Base-by-base conservation (phyloP, 2,888 invertebrate species). In the Ormia ochracea region DNA sequence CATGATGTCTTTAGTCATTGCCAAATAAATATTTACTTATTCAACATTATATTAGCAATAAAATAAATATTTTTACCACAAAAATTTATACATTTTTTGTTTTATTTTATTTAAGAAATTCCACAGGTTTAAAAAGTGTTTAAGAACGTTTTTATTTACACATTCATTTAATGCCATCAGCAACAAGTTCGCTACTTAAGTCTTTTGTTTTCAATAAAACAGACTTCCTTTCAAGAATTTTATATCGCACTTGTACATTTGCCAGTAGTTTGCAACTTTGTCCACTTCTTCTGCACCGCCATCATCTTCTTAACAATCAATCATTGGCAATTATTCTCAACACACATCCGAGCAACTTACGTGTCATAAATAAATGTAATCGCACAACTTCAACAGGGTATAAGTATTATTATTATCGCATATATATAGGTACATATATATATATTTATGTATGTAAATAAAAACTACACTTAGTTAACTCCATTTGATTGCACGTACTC, bases 401-500 rank as follows among this genome's bases (percentile, higher is more conserved):
- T 26, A 19, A 59, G 43, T 33, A 59, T 58, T 54, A 63, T 43
- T 58, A 31, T 31, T 7, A 28, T 50, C n/a, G n/a, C n/a, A n/a
- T n/a, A n/a, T n/a, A n/a, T n/a, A n/a, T n/a, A n/a, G n/a, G n/a
- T n/a, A n/a, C n/a, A n/a, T n/a, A n/a, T n/a, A n/a, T n/a, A n/a
- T n/a, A 41, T 48, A 48, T 52, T 54, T 52, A 21, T 56, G 21
- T 2, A n/a, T n/a, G n/a, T n/a, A n/a, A 50, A 10, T 10, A 45
- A 54, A 17, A 17, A 59, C 52, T 48, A 72, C 72, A 58, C 23
- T 56, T 59, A 72, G 56, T 80, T 72, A 68, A 73, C 76, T 80
- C n/a, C 75, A 68, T 50, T 68, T 65, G 68, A 68, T 72, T 68
- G 76, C 76, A 50, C 48, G 33, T 72, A 68, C 33, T 78, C 59